Base-by-base conservation (phyloP, 2,888 invertebrate species). In the Eupeodes latifasciatus region DNA sequence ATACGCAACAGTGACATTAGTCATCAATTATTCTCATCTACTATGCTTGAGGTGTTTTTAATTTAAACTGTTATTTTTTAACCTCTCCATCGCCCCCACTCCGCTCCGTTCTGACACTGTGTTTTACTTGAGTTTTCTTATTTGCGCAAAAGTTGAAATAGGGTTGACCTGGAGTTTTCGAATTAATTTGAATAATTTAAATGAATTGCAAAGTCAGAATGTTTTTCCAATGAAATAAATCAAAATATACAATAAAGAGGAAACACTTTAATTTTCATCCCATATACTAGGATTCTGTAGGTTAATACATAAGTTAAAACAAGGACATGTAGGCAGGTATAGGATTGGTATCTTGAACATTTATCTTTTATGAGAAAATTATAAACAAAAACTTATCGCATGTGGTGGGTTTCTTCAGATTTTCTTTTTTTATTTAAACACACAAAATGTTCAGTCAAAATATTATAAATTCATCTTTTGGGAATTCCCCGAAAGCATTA, bases 1-100 rank as follows among this genome's bases (percentile, higher is more conserved):
- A 55, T 51, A 36, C 27, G 19, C 55, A 51, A 64, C 64, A 64
- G 19, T 71, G 72, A 62, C 72, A 55, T 77, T 62, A 66, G 57
- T 81, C 82, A 83, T 83, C 72, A 78, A 72, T 77, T 83, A 77
- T 71, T 77, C 71, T 57, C 67, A 69, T 78, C 51, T 62, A 53
- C 71, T 47, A 59, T 71, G 72, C 40, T 40, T 71, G 40, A 49
- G 51, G 71, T 66, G 64, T 64, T 55, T 64, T 76, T 71, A 77
- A 62, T 62, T 75, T 66, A 59, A 59, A 36, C 27, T 19, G 59
- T 16, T 49, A 36, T 51, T 19, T 14, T 64, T 34, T 55, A 9
- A 10, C 19, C 19, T 19, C 64, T 47, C 14, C 27, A 27, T 27
- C 27, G 27, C 47, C 19, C 47, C 16, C 12, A 47, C 14, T 27